Evolutionary conservation across 2,113 vertebrate species (phyloP).

Genomic region (Pipa parva): DNA sequence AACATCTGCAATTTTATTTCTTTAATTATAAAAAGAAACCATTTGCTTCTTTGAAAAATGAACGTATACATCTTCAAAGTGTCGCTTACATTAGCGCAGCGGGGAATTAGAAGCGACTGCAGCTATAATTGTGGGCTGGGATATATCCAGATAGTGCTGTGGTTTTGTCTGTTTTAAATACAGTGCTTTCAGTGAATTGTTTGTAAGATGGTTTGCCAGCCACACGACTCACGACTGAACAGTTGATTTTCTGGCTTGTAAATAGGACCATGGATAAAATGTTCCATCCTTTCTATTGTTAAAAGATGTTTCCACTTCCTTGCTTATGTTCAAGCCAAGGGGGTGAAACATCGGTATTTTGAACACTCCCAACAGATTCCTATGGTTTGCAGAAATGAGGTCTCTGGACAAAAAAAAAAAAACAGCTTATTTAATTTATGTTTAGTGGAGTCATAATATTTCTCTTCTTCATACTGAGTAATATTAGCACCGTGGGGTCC

Average conservation of each 20-base stretch:
- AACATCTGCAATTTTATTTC: no score
- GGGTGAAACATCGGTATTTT: constrained; percentile 15
- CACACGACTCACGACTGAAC: constrained; percentile 38
- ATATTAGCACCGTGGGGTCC: not conserved
- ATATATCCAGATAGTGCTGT: constrained; percentile 4
- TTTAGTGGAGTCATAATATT: not conserved
- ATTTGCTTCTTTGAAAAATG: no score
- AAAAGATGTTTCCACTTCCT: constrained; percentile 34
- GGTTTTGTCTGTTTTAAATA: constrained; percentile 39
- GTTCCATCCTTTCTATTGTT: constrained; percentile 41
- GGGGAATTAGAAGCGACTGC: not conserved
- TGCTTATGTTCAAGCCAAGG: not conserved
- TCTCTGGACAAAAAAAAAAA: not conserved
- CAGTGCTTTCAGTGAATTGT: constrained; percentile 33
- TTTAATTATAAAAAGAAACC: no score
- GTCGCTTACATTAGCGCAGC: not conserved
- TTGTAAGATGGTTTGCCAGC: constrained; percentile 40
- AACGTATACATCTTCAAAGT: not conserved
- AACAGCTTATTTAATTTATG: constrained; percentile 1
- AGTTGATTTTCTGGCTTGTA: constrained; percentile 40
- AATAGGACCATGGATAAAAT: constrained; percentile 38
- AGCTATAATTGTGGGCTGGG: constrained; percentile 1
- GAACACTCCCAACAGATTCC: constrained; percentile 10
- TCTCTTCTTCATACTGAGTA: not conserved
- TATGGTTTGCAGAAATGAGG: constrained; percentile 16